These are phyloP conservation scores for Drosophila pectinifera DNA, from an alignment of 1,140 invertebrate genomes.

Conservation along the genomic window DNA sequence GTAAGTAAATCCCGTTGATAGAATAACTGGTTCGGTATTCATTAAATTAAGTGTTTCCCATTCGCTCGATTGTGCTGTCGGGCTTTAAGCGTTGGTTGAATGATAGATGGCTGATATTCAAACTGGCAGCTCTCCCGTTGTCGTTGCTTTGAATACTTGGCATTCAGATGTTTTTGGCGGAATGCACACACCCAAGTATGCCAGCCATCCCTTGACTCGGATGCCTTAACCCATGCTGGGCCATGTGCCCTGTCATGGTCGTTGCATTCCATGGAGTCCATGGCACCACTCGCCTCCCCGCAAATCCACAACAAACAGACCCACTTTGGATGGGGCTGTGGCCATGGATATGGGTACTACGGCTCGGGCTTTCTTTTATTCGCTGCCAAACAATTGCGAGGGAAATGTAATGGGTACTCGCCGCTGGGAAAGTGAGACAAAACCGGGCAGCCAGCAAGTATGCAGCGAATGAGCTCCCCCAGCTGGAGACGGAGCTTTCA, in stretches of 20 bases:
- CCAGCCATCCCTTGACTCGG: slow-evolving; percentile 36
- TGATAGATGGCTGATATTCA: slow-evolving; percentile 41
- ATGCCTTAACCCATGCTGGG: slow-evolving; percentile 32
- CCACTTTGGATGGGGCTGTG: slow-evolving; percentile 37
- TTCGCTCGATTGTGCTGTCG: slow-evolving; percentile 35
- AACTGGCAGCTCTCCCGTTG: slow-evolving; percentile 6
- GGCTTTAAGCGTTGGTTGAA: slow-evolving; percentile 36
- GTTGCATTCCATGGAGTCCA: slow-evolving; percentile 48
- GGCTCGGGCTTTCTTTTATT: slow-evolving; percentile 58
- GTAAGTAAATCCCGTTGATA: slow-evolving; percentile 51
- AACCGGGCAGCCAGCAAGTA: slow-evolving; percentile 42
- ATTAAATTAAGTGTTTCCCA: slow-evolving; percentile 51
- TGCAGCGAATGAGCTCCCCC: slow-evolving; percentile 30
- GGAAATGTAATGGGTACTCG: slow-evolving; percentile 62
- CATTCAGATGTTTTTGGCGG: slow-evolving; percentile 61
- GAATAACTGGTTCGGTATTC: slow-evolving; percentile 52
- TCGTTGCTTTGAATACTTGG: slow-evolving; percentile 49
- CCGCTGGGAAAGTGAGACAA: slow-evolving; percentile 58
- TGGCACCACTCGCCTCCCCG: slow-evolving; percentile 25
- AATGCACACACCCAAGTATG: slow-evolving; percentile 38
- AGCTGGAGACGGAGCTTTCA: slow-evolving; percentile 15
- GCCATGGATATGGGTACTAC: slow-evolving; percentile 23
- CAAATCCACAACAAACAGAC: slow-evolving; percentile 39
- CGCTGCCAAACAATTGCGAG: slow-evolving; percentile 64
- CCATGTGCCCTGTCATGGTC: slow-evolving; percentile 48